These are phyloP conservation scores for Apostichopus parvimensis DNA, from an alignment of 35 echinoderm and acorn worm genomes.

Conservation along the genomic window DNA sequence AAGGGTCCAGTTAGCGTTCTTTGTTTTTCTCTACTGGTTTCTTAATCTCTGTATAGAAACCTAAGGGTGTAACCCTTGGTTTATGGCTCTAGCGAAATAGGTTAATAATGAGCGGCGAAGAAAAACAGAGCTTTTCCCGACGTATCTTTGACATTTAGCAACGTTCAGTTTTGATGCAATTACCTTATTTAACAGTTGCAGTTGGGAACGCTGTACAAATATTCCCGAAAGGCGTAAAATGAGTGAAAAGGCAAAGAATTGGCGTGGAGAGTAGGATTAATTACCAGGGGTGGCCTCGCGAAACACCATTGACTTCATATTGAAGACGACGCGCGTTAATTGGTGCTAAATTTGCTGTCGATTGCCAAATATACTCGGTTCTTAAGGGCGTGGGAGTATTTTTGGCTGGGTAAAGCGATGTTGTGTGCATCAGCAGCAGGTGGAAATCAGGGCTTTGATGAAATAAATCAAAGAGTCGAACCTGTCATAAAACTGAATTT, in stretches of 20 bases:
- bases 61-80: not conserved
- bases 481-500: not conserved
- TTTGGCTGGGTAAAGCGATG: conserved; percentile 4
- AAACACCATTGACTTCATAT: conserved; percentile 14
- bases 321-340: conserved; percentile 5
- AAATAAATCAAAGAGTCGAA: conserved; percentile 2
- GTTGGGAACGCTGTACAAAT: conserved; percentile 19
- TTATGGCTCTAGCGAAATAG: not conserved
- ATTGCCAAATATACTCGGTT: conserved; percentile 44
- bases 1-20: not conserved
- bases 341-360: conserved; percentile 47
- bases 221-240: conserved; percentile 25
- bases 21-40: not conserved
- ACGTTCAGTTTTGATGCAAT: conserved; percentile 39
- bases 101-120: not conserved
- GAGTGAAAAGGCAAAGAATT: not conserved
- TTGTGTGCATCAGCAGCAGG: conserved; percentile 1
- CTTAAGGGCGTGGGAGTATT: conserved; percentile 45
- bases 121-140: not conserved
- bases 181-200: conserved; percentile 19
- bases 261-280: not conserved
- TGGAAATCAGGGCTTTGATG: not conserved
- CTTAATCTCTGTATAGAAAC: not conserved
- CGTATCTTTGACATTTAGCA: conserved; percentile 30
- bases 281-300: not conserved